A percentile compares a stretch with the other conserved stretches of the same genome.
These are phyloP conservation scores for Orchesella cincta DNA, from an alignment of 1,140 invertebrate genomes.

Conservation along the genomic window DNA sequence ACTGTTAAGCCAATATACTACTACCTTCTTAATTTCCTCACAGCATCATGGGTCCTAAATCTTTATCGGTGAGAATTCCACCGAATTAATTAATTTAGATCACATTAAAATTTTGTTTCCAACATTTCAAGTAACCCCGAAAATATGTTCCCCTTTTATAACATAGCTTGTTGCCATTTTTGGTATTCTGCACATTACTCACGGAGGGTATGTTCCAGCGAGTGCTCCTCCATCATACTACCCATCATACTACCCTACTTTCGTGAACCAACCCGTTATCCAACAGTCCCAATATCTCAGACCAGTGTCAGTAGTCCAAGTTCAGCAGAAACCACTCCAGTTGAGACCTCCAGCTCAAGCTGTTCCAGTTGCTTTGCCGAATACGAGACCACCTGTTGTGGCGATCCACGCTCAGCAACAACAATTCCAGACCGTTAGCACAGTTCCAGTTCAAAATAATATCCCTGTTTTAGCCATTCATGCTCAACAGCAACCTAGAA, in stretches of 20 bases:
- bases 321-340: conserved; percentile 22
- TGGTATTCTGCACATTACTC: background rate
- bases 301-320: background rate
- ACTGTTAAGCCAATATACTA: no score
- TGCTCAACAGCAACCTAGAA: conserved; percentile 18
- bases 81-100: no score
- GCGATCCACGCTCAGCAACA: background rate
- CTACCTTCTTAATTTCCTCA: no score
- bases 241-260: background rate
- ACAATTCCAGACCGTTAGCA: background rate
- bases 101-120: no score
- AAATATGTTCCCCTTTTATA: no score
- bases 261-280: background rate
- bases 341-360: background rate
- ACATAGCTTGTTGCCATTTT: background rate
- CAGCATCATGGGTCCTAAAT: no score
- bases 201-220: background rate
- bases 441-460: background rate
- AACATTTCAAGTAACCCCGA: no score
- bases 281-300: background rate
- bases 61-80: no score
- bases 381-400: conserved; percentile 16
- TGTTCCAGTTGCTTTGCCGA: background rate
- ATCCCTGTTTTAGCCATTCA: background rate
- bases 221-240: background rate